Conservation (phyloP, 2,888 invertebrate species). For the Nomada hirtipes region DNA sequence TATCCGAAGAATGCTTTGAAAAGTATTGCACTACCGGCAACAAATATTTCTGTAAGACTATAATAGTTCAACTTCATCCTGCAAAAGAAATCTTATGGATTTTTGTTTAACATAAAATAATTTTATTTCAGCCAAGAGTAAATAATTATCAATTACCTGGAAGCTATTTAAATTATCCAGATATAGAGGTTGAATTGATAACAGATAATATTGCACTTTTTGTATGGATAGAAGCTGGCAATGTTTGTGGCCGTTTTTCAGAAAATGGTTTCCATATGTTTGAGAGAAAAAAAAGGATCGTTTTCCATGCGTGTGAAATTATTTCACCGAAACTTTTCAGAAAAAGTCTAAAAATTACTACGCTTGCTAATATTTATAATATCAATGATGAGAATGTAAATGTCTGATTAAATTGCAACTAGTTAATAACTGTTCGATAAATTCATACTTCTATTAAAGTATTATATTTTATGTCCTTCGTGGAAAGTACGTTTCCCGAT, state of each 20-base stretch:
- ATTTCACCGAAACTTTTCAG: slow-evolving; percentile 59
- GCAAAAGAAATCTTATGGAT: slow-evolving; percentile 41
- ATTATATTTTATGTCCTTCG: slow-evolving; percentile 27
- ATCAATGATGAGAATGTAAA: neutral
- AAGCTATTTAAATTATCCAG: slow-evolving; percentile 66
- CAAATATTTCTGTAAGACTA: slow-evolving; percentile 86
- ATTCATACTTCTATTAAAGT: neutral
- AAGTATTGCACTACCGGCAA: slow-evolving; percentile 84
- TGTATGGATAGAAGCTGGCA: slow-evolving; percentile 88
- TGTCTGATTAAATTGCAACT: neutral
- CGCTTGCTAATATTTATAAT: slow-evolving; percentile 74
- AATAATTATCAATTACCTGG: slow-evolving; percentile 60
- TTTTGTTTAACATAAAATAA: slow-evolving; percentile 10
- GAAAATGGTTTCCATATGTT: slow-evolving; percentile 90
- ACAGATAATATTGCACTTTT: slow-evolving; percentile 88
- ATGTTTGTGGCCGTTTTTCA: slow-evolving; percentile 88
- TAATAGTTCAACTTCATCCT: neutral
- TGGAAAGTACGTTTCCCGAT: slow-evolving; percentile 77
- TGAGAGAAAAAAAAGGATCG: slow-evolving; percentile 73
- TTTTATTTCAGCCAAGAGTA: slow-evolving; percentile 72
- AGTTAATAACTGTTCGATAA: slow-evolving; percentile 13
- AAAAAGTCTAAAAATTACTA: slow-evolving; percentile 68
- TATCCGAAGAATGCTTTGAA: slow-evolving; percentile 87
- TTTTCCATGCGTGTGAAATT: slow-evolving; percentile 73
- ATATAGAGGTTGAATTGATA: slow-evolving; percentile 81